Evolutionary conservation across 2,888 invertebrate genomes (phyloP), one percentile per base, ranked within the genome.

Genomic region (Orthonychiurus folsomi): DNA sequence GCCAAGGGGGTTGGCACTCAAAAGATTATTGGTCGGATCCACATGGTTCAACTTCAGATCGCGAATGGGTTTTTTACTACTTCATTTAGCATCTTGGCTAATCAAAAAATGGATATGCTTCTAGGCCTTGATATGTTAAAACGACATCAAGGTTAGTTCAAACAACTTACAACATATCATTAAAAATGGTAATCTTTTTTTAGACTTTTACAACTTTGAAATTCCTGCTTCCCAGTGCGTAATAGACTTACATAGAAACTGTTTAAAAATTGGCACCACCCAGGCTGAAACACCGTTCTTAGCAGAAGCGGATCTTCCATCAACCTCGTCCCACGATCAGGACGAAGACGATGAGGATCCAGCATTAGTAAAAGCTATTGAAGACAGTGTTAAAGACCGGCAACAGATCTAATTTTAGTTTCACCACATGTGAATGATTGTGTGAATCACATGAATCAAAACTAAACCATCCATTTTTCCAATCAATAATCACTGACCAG

Each of bases 21-120:
- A 78, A 85, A 87, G 73, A 95, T 97, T 73, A 88, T 95, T 66
- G 99, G 99, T 1, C 84, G 96, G 64, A 93, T 99, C 73, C 99
- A 99, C 78, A 89, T 93, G 88, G 92, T 89, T 9, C 93, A 96
- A 79, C 90, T 99, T 78, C 89, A 96, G 78, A 96, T 99, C 69
- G 94, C 89, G 73, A 87, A 86, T 70, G 92, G 91, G 75, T 94
- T 90, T 77, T 82, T 99, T 52, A 92, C 93, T 1, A 93, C 95
- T 2, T 95, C 95, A 50, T 97, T 99, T 79, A 93, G 94, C 28
- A 93, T 99, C 50, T 82, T 99, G 56, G 92, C 94, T 76, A 89
- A 96, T 73, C 96, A 97, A 77, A 90, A 93, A 1, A 95, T 97
- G 93, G 97, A 99, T 75, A 94, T 99, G 93, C 80, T 99, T 63